These are phyloP conservation scores for Actinia equina DNA, from an alignment of 64 coral and sea anemone species.

Conservation along the genomic window DNA sequence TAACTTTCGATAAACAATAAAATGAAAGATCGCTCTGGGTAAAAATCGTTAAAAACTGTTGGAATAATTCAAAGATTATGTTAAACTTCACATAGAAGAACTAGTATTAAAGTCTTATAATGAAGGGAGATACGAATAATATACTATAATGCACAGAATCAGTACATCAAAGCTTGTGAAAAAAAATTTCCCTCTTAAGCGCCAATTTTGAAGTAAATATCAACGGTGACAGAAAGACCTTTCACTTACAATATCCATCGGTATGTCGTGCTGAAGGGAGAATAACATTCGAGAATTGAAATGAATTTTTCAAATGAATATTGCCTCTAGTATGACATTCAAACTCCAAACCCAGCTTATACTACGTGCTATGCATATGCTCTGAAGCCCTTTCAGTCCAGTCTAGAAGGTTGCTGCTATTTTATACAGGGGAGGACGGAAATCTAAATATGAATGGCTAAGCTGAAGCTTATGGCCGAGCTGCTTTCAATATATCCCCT, in stretches of 20 bases:
- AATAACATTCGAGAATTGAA: too few relatives aligned
- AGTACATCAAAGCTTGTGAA: neutral
- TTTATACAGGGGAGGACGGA: neutral
- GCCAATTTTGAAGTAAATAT: neutral
- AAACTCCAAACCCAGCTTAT: neutral
- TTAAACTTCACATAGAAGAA: neutral
- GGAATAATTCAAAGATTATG: neutral
- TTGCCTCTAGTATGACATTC: neutral
- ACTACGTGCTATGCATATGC: neutral
- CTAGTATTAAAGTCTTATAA: neutral
- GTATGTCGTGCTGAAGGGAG: neutral
- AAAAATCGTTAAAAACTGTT: neutral
- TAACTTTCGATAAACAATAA: neutral
- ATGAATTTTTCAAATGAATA: too few relatives aligned
- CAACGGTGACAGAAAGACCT: neutral
- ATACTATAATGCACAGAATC: neutral
- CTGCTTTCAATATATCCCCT: neutral
- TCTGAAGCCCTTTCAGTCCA: slow-evolving; percentile 15
- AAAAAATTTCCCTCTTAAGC: neutral
- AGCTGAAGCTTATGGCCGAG: neutral
- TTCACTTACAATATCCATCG: slow-evolving; percentile 9
- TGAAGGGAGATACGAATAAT: neutral
- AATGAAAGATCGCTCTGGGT: neutral
- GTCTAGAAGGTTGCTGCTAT: neutral
- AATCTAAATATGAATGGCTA: neutral